Conservation (phyloP, 2,797 vertebrate species). For the Neostethus bicornis region DNA sequence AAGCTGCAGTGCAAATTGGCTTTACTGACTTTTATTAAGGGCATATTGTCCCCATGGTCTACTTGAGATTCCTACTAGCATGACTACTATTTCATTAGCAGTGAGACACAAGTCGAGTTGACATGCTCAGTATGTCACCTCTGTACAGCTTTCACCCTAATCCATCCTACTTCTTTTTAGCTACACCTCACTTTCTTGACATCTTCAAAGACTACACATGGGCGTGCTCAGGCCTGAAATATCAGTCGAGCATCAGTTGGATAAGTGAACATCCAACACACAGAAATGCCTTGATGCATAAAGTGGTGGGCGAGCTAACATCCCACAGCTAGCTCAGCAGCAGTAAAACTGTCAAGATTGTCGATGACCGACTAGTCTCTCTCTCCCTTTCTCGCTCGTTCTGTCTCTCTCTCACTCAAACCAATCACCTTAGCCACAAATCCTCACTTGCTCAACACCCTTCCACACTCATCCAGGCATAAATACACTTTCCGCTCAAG, state of each 20-base stretch:
- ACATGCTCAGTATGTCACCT: neutral
- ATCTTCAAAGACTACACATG: neutral
- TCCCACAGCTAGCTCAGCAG: slow-evolving; percentile 65
- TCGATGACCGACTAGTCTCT: slow-evolving; percentile 52
- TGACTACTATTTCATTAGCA: neutral
- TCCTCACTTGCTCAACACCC: slow-evolving; percentile 44
- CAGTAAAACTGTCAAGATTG: slow-evolving; percentile 67
- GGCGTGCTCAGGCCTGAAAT: slow-evolving; percentile 13
- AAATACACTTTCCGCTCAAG: slow-evolving; percentile 1
- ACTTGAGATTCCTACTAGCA: neutral
- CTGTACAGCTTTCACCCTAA: neutral
- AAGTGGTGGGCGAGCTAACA: slow-evolving; percentile 50
- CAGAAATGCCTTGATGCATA: slow-evolving; percentile 28
- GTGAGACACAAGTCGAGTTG: neutral
- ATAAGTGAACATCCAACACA: slow-evolving; percentile 36
- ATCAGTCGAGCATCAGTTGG: slow-evolving; percentile 32
- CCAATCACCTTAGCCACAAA: slow-evolving; percentile 56
- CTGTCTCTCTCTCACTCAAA: slow-evolving; percentile 35
- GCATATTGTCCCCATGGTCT: neutral
- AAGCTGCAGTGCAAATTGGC: neutral
- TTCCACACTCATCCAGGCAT: slow-evolving; percentile 7
- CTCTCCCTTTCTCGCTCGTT: slow-evolving; percentile 27
- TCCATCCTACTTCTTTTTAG: neutral
- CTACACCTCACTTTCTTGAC: neutral
- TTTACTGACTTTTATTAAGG: neutral